These are phyloP conservation scores for Orussus abietinus DNA, from an alignment of 1,140 invertebrate species.

Conservation along the genomic window DNA sequence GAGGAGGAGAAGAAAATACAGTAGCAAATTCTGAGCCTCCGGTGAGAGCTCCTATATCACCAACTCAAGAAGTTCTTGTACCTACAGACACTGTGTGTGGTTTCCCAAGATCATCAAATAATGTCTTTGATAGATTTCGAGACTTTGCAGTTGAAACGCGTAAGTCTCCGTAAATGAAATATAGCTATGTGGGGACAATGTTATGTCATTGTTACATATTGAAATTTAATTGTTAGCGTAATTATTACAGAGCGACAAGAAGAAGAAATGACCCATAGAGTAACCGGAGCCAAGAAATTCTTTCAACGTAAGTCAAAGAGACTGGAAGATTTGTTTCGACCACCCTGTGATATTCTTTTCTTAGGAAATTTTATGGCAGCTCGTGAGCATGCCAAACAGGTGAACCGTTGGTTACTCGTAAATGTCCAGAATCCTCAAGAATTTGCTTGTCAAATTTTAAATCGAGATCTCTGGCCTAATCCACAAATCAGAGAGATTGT, in stretches of 20 bases:
- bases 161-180: conserved; percentile 30
- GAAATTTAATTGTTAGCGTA: conserved; percentile 7
- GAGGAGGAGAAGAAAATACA: conserved; percentile 24
- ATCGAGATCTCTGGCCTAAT: conserved; percentile 76
- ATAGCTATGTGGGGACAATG: not conserved
- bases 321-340: conserved; percentile 72
- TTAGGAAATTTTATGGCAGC: conserved; percentile 66
- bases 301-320: conserved; percentile 50
- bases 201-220: conserved; percentile 10
- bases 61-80: conserved; percentile 58
- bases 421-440: conserved; percentile 75
- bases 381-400: conserved; percentile 57
- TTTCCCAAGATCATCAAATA: conserved; percentile 49
- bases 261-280: conserved; percentile 44
- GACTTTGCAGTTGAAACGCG: conserved; percentile 65
- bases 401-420: conserved; percentile 71
- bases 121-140: conserved; percentile 65
- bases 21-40: conserved; percentile 37
- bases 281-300: conserved; percentile 40
- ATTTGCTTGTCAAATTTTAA: conserved; percentile 71
- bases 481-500: conserved; percentile 64
- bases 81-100: conserved; percentile 45
- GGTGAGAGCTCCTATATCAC: conserved; percentile 65
- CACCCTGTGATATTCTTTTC: conserved; percentile 69
- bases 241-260: conserved; percentile 49